Evolutionary conservation across 2,888 invertebrate genomes (phyloP).

Genomic region (Phorcus lineatus): DNA sequence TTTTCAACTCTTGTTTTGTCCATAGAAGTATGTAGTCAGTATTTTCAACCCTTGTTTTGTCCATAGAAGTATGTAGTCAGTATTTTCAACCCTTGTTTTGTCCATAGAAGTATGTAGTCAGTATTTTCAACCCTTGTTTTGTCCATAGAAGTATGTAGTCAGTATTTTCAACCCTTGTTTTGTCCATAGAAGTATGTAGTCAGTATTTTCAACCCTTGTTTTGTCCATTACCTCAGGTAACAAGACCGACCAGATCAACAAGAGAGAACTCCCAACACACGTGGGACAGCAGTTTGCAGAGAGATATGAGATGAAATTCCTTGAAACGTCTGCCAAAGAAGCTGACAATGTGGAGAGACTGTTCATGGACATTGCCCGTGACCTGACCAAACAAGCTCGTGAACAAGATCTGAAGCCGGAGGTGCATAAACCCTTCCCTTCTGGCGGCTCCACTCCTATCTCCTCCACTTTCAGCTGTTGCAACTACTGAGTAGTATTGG

Average conservation of each 20-base stretch:
- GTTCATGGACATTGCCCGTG: slow-evolving; percentile 95
- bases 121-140: too few species aligned
- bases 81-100: too few species aligned
- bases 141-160: too few species aligned
- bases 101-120: too few species aligned
- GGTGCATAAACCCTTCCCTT: slow-evolving; percentile 26
- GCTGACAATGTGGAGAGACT: slow-evolving; percentile 97
- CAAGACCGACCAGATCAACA: slow-evolving; percentile 96
- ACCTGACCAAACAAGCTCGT: slow-evolving; percentile 77
- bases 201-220: background rate
- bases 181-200: too few species aligned
- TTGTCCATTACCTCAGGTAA: slow-evolving; percentile 82
- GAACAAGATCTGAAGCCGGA: slow-evolving; percentile 54
- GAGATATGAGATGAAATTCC: slow-evolving; percentile 93
- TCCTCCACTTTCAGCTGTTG: slow-evolving; percentile 34
- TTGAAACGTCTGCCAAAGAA: slow-evolving; percentile 98
- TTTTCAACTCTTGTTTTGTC: too few species aligned
- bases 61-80: too few species aligned
- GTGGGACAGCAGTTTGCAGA: slow-evolving; percentile 96
- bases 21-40: too few species aligned
- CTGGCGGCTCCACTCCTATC: slow-evolving; percentile 37
- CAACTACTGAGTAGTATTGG: slow-evolving; percentile 28
- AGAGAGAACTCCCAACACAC: slow-evolving; percentile 92
- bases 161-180: too few species aligned
- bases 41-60: too few species aligned